Evolutionary conservation across 2,113 vertebrate genomes (phyloP).

Genomic region (Paratilapia polleni): DNA sequence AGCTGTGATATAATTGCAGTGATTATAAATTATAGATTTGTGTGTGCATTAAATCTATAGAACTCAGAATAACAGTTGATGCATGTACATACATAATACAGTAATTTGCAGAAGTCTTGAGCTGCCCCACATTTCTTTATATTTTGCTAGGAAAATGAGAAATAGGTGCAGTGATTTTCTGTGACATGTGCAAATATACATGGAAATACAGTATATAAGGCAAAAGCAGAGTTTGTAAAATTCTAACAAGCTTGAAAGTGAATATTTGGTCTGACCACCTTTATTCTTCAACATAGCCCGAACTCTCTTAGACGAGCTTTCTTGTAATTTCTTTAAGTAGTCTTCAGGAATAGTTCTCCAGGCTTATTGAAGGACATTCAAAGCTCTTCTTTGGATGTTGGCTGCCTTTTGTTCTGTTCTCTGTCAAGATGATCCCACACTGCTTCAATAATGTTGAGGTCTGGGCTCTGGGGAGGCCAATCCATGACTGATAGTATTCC

Average conservation of each 20-base stretch:
- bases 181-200: not conserved
- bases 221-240: not conserved
- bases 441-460: not conserved
- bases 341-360: not conserved
- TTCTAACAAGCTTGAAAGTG: not conserved
- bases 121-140: not conserved
- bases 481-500: no score
- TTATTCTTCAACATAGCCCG: not conserved
- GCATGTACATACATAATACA: not conserved
- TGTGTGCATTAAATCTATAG: not conserved
- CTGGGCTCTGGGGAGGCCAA: no score
- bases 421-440: not conserved
- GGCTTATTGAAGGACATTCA: no score
- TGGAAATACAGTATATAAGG: not conserved
- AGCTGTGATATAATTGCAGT: slow-evolving; percentile 25
- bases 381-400: not conserved
- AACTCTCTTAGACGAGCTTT: not conserved
- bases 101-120: not conserved
- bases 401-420: not conserved
- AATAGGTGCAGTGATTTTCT: not conserved
- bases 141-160: not conserved
- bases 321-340: not conserved
- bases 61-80: not conserved
- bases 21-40: slow-evolving; percentile 33
- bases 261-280: not conserved